phyloP scores from a whole-genome alignment of 2,888 invertebrate species.

The Hipparchia semele region DNA sequence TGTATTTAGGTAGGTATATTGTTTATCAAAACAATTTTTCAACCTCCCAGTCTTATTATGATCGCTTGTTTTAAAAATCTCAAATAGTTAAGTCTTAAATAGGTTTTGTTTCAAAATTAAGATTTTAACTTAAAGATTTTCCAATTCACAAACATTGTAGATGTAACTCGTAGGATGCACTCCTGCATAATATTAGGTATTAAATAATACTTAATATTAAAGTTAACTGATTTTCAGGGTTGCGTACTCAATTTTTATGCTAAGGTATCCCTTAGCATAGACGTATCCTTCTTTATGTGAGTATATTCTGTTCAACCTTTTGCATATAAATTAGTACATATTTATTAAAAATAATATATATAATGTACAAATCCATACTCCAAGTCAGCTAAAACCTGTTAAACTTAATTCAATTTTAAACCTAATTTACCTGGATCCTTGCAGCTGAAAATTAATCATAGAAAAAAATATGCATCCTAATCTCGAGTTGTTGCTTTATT shows the following conservation, averaged over 20 bases:
- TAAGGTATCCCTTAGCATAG: not conserved
- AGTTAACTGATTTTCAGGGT: not conserved
- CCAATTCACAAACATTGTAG: not conserved
- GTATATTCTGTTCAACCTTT: not conserved
- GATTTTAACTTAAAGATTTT: not conserved
- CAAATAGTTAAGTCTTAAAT: too few relatives aligned
- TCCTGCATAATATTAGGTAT: too few relatives aligned
- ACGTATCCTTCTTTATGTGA: not conserved
- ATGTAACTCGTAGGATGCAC: too few relatives aligned
- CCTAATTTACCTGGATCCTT: constrained; percentile 42
- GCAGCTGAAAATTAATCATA: constrained; percentile 27
- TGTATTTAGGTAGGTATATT: not conserved
- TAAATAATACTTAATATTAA: not conserved
- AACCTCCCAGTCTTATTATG: not conserved
- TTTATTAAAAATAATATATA: not conserved
- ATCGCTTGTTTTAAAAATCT: too few relatives aligned
- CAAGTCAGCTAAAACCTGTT: constrained; percentile 42
- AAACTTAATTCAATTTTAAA: constrained; percentile 28
- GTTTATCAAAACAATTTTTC: not conserved
- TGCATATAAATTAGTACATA: not conserved
- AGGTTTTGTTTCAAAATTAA: too few relatives aligned
- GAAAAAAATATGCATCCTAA: constrained; percentile 23
- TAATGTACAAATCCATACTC: constrained; percentile 30
- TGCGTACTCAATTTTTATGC: not conserved
- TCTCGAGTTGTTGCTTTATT: not conserved